A percentile compares a stretch with the other conserved stretches of the same genome.
Evolutionary conservation across 1,140 invertebrate genomes (phyloP).

Genomic region (Saccostrea echinata): DNA sequence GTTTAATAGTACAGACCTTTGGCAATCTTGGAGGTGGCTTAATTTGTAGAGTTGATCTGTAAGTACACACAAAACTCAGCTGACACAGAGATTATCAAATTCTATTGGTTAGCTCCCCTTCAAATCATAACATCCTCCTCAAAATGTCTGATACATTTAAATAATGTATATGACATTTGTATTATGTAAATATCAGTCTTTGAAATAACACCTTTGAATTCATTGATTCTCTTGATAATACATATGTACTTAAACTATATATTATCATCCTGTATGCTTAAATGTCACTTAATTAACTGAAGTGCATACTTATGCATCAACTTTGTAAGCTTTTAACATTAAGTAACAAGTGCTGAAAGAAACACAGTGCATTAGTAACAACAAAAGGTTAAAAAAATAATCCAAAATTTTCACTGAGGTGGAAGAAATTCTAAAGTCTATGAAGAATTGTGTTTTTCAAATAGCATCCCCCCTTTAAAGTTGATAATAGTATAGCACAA

Average conservation of each 20-base stretch:
- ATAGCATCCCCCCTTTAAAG: neutral
- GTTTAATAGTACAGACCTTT: constrained; percentile 57
- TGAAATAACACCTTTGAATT: neutral
- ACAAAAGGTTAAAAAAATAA: neutral
- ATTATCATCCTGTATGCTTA: neutral
- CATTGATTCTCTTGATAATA: neutral
- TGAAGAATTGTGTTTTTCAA: neutral
- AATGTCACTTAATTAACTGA: neutral
- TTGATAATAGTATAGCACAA: neutral
- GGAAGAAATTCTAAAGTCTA: neutral
- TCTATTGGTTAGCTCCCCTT: no score
- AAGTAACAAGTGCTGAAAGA: neutral
- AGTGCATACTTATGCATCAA: neutral
- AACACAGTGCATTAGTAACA: neutral
- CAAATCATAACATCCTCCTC: no score
- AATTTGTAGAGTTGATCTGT: constrained; percentile 73
- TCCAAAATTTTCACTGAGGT: neutral
- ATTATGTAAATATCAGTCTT: no score
- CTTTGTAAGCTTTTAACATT: neutral
- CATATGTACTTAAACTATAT: neutral
- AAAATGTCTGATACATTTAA: no score
- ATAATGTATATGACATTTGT: no score
- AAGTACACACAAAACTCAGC: constrained; percentile 52
- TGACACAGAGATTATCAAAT: neutral
- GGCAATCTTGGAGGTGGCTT: constrained; percentile 67